These are phyloP conservation scores for Dendronephthya gigantea DNA, from an alignment of 64 coral and sea anemone species.

Conservation along the genomic window DNA sequence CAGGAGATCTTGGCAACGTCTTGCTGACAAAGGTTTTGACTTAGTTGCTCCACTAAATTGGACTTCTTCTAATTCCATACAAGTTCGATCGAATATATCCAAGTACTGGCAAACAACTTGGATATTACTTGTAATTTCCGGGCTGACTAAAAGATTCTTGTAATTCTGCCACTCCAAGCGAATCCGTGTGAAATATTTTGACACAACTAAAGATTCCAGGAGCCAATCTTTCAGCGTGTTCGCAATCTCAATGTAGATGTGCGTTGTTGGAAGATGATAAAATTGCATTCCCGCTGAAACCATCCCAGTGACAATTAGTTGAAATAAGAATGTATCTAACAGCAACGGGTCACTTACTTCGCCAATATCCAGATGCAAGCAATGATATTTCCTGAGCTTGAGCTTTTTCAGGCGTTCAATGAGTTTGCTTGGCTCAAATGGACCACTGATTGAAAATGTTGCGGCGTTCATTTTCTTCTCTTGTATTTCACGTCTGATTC, in stretches of 20 bases:
- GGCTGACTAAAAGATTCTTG: conserved; percentile 25
- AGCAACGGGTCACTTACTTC: conserved; percentile 25
- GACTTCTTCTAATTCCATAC: neutral
- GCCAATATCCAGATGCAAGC: conserved; percentile 60
- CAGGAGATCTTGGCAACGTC: neutral
- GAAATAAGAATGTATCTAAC: conserved; percentile 45
- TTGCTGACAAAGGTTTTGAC: neutral
- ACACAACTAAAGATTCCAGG: conserved; percentile 27
- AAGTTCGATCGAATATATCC: neutral
- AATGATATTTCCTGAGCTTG: conserved; percentile 31
- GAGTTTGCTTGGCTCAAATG: conserved; percentile 44
- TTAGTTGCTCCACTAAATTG: neutral
- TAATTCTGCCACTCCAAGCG: conserved; percentile 28
- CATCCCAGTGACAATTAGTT: conserved; percentile 42
- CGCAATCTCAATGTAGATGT: conserved; percentile 39
- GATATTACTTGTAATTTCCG: conserved; percentile 44
- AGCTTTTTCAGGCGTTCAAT: conserved; percentile 33
- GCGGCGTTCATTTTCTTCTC: conserved; percentile 27
- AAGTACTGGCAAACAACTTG: conserved; percentile 14
- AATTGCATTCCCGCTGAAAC: conserved; percentile 40
- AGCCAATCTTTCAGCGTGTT: conserved; percentile 48
- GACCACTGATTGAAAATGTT: conserved; percentile 76
- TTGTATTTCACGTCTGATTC: conserved; percentile 41
- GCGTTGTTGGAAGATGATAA: conserved; percentile 31
- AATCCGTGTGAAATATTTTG: conserved; percentile 46